Base-by-base conservation (phyloP, 2,797 vertebrate genomes). In the Pipistrellus nathusii region DNA sequence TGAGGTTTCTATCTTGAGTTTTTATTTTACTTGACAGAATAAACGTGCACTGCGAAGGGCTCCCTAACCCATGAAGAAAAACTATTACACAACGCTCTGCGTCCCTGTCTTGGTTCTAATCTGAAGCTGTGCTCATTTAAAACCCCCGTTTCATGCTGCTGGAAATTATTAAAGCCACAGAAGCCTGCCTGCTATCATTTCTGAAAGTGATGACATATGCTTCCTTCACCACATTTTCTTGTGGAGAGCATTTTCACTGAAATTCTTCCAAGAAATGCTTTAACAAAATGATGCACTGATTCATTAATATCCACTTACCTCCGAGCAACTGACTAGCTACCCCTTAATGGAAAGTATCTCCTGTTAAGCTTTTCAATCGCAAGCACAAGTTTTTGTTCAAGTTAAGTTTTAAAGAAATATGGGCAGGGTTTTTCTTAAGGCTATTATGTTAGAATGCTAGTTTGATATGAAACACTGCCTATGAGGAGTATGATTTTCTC, bases 21-120 rank as follows among this genome's bases (percentile, higher is more conserved):
- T 88, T 92, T 93, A 85, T 94, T 88, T 93, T 48, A 81, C 55
- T 71, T 64, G n/a, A 53, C 13, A 66, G 59, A 73, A 90, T 76
- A 17, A 69, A 32, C 0, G 1, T 9, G 6, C 12, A 1, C 35
- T 0, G 1, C 21, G 23, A 77, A 85, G 25, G 32, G 8, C 21
- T 78, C n/a, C 15, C 87, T 32, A 25, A 41, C 14, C 48, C 38
- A 15, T 2, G 35, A 48, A 23, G 94, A 23, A 32, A 62, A 57
- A 76, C 64, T 48, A 1, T 10, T 78, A 30, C 35, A 51, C 73
- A 78, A 18, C 13, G 6, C 35, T 66, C 15, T 18, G 32, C 30
- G 15, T 15, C 41, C 57, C 53, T 11, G 35, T 35, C 85, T 91
- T 25, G 35, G 72, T 83, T 80, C 92, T 73, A 13, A n/a, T 25